Evolutionary conservation across 64 coral and sea anemone species (phyloP).

Genomic region (Stylophora pistillata): DNA sequence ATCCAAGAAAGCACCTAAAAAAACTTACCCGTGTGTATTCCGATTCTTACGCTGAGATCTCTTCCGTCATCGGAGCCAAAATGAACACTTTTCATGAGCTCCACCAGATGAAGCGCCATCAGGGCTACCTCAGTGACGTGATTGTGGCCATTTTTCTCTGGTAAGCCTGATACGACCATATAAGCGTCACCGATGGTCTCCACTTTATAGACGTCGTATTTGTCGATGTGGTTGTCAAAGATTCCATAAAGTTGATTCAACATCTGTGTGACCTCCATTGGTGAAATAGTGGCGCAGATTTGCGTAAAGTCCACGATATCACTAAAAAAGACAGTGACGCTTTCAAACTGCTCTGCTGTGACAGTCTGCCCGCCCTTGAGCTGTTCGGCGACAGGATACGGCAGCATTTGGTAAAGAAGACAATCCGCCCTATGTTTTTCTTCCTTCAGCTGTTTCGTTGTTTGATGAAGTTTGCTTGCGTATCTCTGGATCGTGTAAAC

Average conservation of each 20-base stretch:
- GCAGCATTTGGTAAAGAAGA: conserved; percentile 77
- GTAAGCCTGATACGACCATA: conserved; percentile 67
- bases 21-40: conserved; percentile 12
- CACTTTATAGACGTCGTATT: conserved; percentile 70
- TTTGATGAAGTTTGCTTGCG: conserved; percentile 50
- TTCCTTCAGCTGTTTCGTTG: conserved; percentile 57
- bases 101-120: conserved; percentile 55
- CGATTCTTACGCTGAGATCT: conserved; percentile 32
- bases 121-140: conserved; percentile 45
- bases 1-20: too few relatives aligned
- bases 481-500: conserved; percentile 71
- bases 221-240: conserved; percentile 59
- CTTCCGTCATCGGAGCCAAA: neutral
- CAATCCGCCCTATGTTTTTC: conserved; percentile 75
- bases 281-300: conserved; percentile 73
- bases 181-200: conserved; percentile 75
- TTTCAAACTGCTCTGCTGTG: conserved; percentile 75
- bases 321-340: conserved; percentile 83
- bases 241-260: conserved; percentile 64
- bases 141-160: conserved; percentile 26
- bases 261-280: conserved; percentile 75
- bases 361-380: conserved; percentile 74
- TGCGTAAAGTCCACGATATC: conserved; percentile 88
- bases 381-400: conserved; percentile 73
- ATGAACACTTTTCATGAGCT: conserved; percentile 25